phyloP scores from a whole-genome alignment of 2,797 vertebrate genomes.

The Onychomys torridus region DNA sequence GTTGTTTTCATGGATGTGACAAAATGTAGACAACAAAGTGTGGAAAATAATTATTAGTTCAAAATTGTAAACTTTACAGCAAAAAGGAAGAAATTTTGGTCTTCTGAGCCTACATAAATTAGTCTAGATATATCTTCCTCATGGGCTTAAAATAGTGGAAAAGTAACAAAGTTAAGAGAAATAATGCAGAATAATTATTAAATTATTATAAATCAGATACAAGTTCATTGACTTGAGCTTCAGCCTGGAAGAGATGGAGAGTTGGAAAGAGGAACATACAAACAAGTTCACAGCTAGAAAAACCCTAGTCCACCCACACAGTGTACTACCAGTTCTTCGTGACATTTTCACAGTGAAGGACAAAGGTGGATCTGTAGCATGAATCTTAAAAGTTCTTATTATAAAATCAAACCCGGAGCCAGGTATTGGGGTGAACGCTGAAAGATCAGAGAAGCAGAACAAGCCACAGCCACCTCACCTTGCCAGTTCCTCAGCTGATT shows the following conservation, averaged over 20 bases:
- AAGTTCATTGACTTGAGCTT: not conserved
- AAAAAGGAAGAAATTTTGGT: constrained; percentile 41
- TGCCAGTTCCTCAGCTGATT: too few species aligned
- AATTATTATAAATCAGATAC: too few species aligned
- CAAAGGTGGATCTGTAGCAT: too few species aligned
- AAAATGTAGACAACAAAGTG: not conserved
- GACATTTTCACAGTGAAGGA: not conserved
- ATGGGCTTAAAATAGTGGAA: not conserved
- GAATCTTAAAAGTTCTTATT: too few species aligned
- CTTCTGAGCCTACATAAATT: not conserved
- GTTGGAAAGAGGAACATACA: constrained; percentile 3
- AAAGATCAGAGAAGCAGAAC: too few species aligned
- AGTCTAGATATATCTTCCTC: not conserved
- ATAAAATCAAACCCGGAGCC: too few species aligned
- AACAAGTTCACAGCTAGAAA: not conserved
- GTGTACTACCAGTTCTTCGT: not conserved
- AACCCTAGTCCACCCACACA: not conserved
- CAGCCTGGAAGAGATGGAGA: constrained; percentile 18
- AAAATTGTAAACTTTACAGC: not conserved
- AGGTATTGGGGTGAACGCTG: too few species aligned
- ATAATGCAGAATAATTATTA: not conserved
- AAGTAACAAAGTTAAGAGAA: constrained; percentile 7
- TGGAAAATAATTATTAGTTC: not conserved
- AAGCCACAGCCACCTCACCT: too few species aligned
- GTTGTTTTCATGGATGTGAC: not conserved